Evolutionary conservation across 1,140 invertebrate genomes (phyloP).

Genomic region (Drosophila nebulosa): DNA sequence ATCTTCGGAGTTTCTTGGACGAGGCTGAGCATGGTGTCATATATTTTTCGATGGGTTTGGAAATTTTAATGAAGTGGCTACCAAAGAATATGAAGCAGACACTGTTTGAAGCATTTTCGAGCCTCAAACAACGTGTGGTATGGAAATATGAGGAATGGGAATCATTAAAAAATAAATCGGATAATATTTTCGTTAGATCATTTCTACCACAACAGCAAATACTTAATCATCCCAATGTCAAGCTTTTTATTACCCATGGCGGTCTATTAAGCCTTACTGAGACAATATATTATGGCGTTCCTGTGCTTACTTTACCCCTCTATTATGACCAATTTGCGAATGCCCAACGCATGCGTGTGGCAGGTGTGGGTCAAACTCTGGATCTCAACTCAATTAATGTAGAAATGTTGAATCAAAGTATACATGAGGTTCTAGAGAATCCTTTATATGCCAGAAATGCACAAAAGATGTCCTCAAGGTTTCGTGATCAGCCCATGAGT

Average conservation of each 20-base stretch:
- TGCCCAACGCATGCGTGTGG: constrained; percentile 43
- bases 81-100: constrained; percentile 75
- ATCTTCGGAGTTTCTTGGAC: constrained; percentile 82
- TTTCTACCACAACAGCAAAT: constrained; percentile 82
- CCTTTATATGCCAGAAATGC: constrained; percentile 20
- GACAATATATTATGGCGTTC: constrained; percentile 63
- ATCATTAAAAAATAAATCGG: constrained; percentile 54
- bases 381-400: constrained; percentile 10
- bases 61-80: constrained; percentile 81
- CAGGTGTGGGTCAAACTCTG: constrained; percentile 82
- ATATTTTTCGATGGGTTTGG: constrained; percentile 84
- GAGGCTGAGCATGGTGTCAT: constrained; percentile 82
- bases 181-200: constrained; percentile 85
- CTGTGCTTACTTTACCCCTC: constrained; percentile 53
- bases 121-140: constrained; percentile 78
- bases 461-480: constrained; percentile 79
- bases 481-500: constrained; percentile 82
- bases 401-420: neutral
- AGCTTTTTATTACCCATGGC: constrained; percentile 84
- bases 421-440: constrained; percentile 26
- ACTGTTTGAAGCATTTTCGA: constrained; percentile 29
- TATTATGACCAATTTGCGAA: constrained; percentile 55
- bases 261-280: constrained; percentile 82
- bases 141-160: constrained; percentile 82
- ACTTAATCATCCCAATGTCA: constrained; percentile 79